Base-by-base conservation (phyloP, 2,888 invertebrate genomes). In the Tetramorium bicarinatum region DNA sequence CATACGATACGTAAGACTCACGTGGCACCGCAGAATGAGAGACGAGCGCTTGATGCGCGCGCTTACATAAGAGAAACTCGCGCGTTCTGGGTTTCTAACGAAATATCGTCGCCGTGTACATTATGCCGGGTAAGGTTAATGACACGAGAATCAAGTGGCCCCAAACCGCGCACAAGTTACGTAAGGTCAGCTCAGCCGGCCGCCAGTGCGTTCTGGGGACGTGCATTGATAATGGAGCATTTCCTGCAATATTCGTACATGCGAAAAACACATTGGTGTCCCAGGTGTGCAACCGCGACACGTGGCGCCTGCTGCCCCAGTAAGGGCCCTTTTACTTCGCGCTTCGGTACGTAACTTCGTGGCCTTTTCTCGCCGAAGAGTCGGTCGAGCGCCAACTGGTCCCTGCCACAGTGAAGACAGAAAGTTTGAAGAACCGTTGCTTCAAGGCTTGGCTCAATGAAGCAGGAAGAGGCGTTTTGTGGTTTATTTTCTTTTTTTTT, bases 61-160 rank as follows among this genome's bases (percentile, higher is more conserved):
- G 88, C 89, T 92, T 92, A 90, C 88, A 89, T 92, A 92, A 93
- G 93, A 92, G 92, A 93, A 93, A 93, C 91, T 92, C 88, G 84
- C 87, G 85, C 82, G 87, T 86, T 82, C 84, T 87, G 84, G 85
- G 90, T 92, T 92, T 93, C 92, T 92, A 93, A 93, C 90, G 92
- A 92, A 92, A 92, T 91, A 91, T 87, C 88, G 82, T 69, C 82
- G 83, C 59, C 66, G 71, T 59, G 81, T 64, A 83, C 82, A 86
- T 80, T 85, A 89, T 79, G 87, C 47, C 38, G 67, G 75, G 67
- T 90, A 91, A 88, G 92, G 92, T 93, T 92, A 92, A 93, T 87
- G 92, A 92, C 92, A 93, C 91, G 90, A 92, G 91, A 93, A 88
- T 89, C 89, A 92, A 91, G 90, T 91, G 91, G 91, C 90, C 90